A percentile compares a stretch with the other conserved stretches of the same genome.
These are phyloP conservation scores for Paradisaea rubra DNA, from an alignment of 2,113 vertebrate species.

Conservation along the genomic window DNA sequence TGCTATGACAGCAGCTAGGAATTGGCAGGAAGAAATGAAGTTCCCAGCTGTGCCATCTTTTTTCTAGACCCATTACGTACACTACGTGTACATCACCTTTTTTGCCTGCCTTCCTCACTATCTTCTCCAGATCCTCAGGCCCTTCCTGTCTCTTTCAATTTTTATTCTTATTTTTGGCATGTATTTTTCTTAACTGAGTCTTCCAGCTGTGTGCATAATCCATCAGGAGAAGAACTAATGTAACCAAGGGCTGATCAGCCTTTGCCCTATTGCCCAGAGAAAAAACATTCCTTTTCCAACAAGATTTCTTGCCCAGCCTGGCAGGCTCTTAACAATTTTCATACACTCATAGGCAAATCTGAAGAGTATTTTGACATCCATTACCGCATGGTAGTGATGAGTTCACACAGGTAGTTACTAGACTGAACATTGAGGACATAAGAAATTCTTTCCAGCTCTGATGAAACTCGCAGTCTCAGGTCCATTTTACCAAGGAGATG, in stretches of 20 bases:
- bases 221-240: background rate
- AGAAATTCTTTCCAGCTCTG: background rate
- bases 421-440: background rate
- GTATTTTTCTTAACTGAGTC: background rate
- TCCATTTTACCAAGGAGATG: background rate
- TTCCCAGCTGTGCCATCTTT: background rate
- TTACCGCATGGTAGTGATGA: background rate
- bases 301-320: background rate
- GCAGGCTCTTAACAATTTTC: background rate
- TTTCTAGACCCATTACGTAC: background rate
- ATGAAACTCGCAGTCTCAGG: background rate
- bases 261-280: background rate
- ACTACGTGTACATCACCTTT: background rate
- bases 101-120: background rate
- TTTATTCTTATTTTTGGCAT: background rate
- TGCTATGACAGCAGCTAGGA: constrained; percentile 25
- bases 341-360: background rate
- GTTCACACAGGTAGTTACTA: background rate
- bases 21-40: background rate
- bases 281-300: background rate
- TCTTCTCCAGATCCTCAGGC: background rate
- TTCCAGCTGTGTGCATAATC: background rate
- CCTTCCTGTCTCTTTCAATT: background rate
- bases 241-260: background rate
- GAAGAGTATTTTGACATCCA: background rate